These are phyloP conservation scores for Styela plicata DNA, from an alignment of 23 tunicate species.

Conservation along the genomic window DNA sequence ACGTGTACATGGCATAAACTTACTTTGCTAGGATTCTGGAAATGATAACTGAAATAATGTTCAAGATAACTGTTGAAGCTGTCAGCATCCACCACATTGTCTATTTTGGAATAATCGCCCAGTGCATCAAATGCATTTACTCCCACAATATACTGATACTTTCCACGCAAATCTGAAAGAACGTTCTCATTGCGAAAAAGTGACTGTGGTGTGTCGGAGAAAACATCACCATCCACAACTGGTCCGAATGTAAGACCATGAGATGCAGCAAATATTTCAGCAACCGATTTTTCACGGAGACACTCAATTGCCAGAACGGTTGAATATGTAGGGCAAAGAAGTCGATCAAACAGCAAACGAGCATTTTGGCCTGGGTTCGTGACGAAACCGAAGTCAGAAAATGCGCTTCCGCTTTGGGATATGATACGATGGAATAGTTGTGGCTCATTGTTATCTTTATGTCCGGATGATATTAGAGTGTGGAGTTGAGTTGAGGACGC, in stretches of 20 bases:
- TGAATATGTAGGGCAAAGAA: constrained; percentile 3
- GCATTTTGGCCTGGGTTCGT: not conserved
- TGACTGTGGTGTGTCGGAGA: constrained; percentile 4
- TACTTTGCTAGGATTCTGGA: constrained; percentile 3
- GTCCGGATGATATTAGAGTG: not conserved
- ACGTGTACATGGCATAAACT: too few species aligned
- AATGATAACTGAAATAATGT: not conserved
- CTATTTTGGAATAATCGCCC: not conserved
- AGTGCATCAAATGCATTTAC: constrained; percentile 11
- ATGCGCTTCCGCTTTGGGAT: constrained; percentile 22
- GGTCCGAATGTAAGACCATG: not conserved
- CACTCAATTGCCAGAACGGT: constrained; percentile 11
- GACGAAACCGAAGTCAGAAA: not conserved
- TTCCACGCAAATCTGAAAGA: not conserved
- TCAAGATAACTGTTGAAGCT: not conserved
- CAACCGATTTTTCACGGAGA: not conserved
- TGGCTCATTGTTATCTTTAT: not conserved
- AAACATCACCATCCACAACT: constrained; percentile 17
- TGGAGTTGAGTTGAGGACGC: not conserved
- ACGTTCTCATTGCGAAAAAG: not conserved
- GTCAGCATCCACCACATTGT: constrained; percentile 1
- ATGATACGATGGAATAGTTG: constrained; percentile 20
- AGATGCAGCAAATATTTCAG: not conserved
- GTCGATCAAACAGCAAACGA: not conserved
- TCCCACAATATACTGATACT: constrained; percentile 1